Percentiles rank a stretch among this genome's conserved stretches.
Evolutionary conservation across 1,140 invertebrate genomes (phyloP).

Genomic region (Physella acuta): DNA sequence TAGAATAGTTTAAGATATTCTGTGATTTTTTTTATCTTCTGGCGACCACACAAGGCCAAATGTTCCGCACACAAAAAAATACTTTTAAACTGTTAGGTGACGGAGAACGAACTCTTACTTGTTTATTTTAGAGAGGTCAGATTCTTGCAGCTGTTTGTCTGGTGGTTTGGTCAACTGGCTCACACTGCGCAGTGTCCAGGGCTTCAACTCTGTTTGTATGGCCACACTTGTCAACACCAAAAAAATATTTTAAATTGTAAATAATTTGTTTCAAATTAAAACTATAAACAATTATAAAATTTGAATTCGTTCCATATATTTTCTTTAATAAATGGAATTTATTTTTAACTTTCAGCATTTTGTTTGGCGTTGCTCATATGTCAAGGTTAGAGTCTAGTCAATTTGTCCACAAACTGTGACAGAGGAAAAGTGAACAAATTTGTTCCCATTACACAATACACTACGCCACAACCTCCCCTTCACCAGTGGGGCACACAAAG

Average conservation of each 20-base stretch:
- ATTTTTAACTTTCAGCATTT: background rate
- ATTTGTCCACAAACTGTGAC: background rate
- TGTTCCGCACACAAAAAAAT: no score
- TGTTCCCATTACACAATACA: background rate
- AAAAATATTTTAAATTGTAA: background rate
- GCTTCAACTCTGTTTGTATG: background rate
- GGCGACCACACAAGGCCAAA: no score
- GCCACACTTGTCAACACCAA: background rate
- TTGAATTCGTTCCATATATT: no score
- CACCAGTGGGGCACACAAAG: background rate
- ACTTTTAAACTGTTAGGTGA: no score
- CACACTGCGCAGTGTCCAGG: background rate
- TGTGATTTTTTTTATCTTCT: background rate
- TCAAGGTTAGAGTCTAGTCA: no score
- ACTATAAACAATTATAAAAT: background rate
- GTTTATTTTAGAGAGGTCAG: conserved; percentile 31
- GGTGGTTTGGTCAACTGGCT: conserved; percentile 15
- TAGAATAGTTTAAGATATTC: background rate
- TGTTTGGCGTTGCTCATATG: no score
- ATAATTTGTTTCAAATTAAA: background rate
- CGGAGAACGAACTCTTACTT: conserved; percentile 26
- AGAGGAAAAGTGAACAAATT: no score
- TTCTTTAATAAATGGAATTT: background rate
- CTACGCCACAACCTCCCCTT: background rate
- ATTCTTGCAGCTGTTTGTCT: conserved; percentile 8